Conservation (phyloP, 2,888 invertebrate genomes). For the Lacanobia wlatinum region DNA sequence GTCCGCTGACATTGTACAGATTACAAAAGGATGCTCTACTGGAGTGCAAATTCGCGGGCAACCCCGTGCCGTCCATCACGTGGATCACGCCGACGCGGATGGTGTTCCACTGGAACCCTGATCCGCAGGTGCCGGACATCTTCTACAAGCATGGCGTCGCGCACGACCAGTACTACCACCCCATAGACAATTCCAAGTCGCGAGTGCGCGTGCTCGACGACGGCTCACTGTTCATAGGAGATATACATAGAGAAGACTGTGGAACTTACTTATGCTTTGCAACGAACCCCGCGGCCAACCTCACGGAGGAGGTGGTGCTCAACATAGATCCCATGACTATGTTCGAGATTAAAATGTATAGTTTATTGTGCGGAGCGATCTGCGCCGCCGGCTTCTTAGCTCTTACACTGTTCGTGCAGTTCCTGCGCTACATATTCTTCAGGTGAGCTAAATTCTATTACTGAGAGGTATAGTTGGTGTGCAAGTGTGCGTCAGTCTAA, state of each 20-base stretch:
- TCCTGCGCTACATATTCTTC: conserved; percentile 92
- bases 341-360: conserved; percentile 95
- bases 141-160: conserved; percentile 92
- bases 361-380: conserved; percentile 95
- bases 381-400: conserved; percentile 95
- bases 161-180: conserved; percentile 89
- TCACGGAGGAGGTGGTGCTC: conserved; percentile 93
- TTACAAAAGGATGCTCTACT: conserved; percentile 93
- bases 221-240: conserved; percentile 94
- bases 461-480: conserved; percentile 17
- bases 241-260: conserved; percentile 94
- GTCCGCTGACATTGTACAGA: conserved; percentile 92
- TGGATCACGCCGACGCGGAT: conserved; percentile 95
- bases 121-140: conserved; percentile 92
- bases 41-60: conserved; percentile 94
- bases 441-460: conserved; percentile 90
- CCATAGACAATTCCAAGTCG: conserved; percentile 87
- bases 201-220: conserved; percentile 93
- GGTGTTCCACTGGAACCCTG: conserved; percentile 95
- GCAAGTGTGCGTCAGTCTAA: conserved; percentile 31
- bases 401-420: conserved; percentile 95
- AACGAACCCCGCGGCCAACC: conserved; percentile 95
- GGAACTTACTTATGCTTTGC: conserved; percentile 97
- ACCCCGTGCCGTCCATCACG: conserved; percentile 95
- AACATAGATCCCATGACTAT: conserved; percentile 97